These are phyloP conservation scores for Oxytorus armatus DNA, from an alignment of 2,888 invertebrate genomes.

Conservation along the genomic window DNA sequence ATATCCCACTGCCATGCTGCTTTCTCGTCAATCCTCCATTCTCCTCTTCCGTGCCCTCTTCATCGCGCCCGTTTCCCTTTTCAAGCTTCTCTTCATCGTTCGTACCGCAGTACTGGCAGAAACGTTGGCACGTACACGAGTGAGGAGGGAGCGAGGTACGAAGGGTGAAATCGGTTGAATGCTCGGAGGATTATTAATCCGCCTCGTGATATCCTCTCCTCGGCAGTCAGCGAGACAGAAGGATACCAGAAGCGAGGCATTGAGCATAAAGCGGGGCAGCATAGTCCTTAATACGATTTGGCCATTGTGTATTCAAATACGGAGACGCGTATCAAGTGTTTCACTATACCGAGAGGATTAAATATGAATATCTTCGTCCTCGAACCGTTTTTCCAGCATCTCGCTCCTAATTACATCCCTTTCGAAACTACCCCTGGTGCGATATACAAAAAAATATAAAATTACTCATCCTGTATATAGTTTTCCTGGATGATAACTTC, in stretches of 20 bases:
- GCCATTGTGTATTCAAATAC: slow-evolving; percentile 50
- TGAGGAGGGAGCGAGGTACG: background rate
- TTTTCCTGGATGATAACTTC: too few relatives aligned
- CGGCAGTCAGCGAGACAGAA: slow-evolving; percentile 59
- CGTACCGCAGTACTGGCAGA: slow-evolving; percentile 10
- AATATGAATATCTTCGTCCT: slow-evolving; percentile 3
- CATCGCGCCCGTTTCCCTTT: slow-evolving; percentile 4
- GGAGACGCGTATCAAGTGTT: slow-evolving; percentile 12
- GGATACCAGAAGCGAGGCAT: slow-evolving; percentile 49
- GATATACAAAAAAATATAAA: too few relatives aligned
- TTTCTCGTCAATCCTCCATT: slow-evolving; percentile 31
- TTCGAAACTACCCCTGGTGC: background rate
- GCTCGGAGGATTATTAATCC: slow-evolving; percentile 64
- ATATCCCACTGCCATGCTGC: background rate
- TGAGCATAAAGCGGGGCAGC: slow-evolving; percentile 21
- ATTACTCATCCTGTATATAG: too few relatives aligned
- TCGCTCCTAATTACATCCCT: background rate
- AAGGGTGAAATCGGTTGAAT: slow-evolving; percentile 60
- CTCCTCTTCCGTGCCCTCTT: slow-evolving; percentile 43
- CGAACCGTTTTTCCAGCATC: background rate
- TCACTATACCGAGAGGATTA: slow-evolving; percentile 12
- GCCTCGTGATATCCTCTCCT: slow-evolving; percentile 63
- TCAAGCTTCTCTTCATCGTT: slow-evolving; percentile 38
- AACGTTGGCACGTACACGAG: slow-evolving; percentile 1
- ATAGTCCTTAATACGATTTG: slow-evolving; percentile 63